Percentiles rank a stretch among this genome's conserved stretches.
Conservation (phyloP, 2,113 vertebrate genomes). For the Shinisaurus crocodilurus region DNA sequence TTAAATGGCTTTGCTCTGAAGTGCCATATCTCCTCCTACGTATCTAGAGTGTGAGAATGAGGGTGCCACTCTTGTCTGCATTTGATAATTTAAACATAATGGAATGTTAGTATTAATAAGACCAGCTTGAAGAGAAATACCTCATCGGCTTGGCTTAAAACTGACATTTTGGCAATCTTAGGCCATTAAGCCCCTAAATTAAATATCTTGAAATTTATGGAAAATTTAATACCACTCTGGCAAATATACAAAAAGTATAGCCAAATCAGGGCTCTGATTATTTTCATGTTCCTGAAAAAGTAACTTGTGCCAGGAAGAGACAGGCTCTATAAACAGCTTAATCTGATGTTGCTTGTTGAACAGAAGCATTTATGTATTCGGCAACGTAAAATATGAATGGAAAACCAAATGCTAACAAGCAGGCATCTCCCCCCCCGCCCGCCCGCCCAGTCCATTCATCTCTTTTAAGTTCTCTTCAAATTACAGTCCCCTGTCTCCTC, state of each 20-base stretch:
- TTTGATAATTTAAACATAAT: slow-evolving; percentile 1
- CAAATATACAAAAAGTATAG: not conserved
- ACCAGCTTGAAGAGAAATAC: not conserved
- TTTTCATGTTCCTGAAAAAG: not conserved
- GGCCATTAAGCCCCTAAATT: slow-evolving; percentile 12
- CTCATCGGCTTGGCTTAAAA: slow-evolving; percentile 2
- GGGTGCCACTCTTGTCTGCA: not conserved
- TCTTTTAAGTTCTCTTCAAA: slow-evolving; percentile 3
- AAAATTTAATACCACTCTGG: not conserved
- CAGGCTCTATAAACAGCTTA: not conserved
- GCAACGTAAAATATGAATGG: not conserved
- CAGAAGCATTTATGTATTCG: not conserved
- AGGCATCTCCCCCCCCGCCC: not conserved
- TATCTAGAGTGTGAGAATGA: not conserved
- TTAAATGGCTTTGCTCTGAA: not conserved
- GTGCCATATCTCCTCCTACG: not conserved
- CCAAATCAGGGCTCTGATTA: not conserved
- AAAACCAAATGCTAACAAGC: not conserved
- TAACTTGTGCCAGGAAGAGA: not conserved
- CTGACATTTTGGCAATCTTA: not conserved
- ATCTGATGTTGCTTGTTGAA: not conserved
- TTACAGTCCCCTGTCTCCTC: not conserved
- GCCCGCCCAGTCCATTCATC: not conserved
- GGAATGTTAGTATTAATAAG: slow-evolving; percentile 17
- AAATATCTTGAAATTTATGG: slow-evolving; percentile 10